Conservation (phyloP, 2,797 vertebrate species). For the Sebastiscus tertius region DNA sequence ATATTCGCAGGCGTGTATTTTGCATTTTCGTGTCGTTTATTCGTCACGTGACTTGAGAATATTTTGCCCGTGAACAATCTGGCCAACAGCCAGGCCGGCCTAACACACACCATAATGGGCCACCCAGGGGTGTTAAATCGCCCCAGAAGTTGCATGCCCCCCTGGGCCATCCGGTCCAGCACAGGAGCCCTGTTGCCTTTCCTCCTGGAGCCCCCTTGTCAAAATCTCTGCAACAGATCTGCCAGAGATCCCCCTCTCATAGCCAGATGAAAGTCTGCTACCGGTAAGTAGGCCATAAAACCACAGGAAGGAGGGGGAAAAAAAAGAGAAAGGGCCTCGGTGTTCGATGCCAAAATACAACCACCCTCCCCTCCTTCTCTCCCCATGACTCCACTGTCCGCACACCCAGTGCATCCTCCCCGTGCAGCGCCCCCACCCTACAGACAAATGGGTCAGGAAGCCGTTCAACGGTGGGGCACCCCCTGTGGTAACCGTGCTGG, state of each 20-base stretch:
- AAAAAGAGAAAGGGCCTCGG: constrained; percentile 43
- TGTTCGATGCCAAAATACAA: constrained; percentile 64
- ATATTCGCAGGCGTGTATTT: too few species aligned
- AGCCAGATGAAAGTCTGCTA: constrained; percentile 74
- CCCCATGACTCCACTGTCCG: constrained; percentile 34
- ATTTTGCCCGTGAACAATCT: neutral
- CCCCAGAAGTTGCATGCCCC: constrained; percentile 18
- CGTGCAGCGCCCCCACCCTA: constrained; percentile 7
- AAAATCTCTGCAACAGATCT: constrained; percentile 61
- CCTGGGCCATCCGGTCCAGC: constrained; percentile 48
- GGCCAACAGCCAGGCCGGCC: neutral
- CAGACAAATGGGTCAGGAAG: constrained; percentile 53
- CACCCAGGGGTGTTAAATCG: constrained; percentile 51
- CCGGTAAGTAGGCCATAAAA: constrained; percentile 80
- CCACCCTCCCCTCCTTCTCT: constrained; percentile 36
- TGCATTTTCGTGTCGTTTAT: neutral
- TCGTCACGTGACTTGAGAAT: neutral
- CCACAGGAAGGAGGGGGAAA: constrained; percentile 69
- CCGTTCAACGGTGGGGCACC: constrained; percentile 3
- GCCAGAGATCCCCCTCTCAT: constrained; percentile 59
- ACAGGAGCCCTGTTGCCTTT: constrained; percentile 46
- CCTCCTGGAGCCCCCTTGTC: constrained; percentile 31
- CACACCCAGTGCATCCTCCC: constrained; percentile 46
- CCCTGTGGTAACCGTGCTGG: neutral
- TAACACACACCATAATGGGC: constrained; percentile 31